Percentiles rank a stretch among this genome's conserved stretches.
phyloP scores from a whole-genome alignment of 23 tunicate genomes.

The Diplosoma virens region DNA sequence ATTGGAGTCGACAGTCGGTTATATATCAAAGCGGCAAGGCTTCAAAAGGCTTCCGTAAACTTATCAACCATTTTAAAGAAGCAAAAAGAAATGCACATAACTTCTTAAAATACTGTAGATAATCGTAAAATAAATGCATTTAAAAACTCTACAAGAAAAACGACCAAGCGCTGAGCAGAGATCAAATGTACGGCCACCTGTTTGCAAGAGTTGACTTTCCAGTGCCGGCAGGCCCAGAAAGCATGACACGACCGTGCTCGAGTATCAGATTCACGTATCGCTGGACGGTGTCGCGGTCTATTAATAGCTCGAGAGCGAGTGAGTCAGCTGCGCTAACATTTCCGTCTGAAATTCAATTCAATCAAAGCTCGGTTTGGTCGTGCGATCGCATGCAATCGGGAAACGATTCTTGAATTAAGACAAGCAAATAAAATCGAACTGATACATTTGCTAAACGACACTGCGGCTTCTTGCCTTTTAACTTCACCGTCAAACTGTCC shows the following conservation, averaged over 20 bases:
- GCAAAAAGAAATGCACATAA: no score
- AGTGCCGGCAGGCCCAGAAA: slow-evolving; percentile 72
- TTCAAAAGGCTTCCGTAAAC: no score
- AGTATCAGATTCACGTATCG: slow-evolving; percentile 47
- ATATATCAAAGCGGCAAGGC: no score
- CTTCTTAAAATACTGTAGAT: no score
- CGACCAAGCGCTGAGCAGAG: background rate
- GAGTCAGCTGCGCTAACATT: background rate
- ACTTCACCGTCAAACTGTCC: slow-evolving; percentile 50
- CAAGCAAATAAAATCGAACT: no score
- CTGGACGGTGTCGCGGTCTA: slow-evolving; percentile 54
- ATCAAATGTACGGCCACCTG: slow-evolving; percentile 19
- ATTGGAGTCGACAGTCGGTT: no score
- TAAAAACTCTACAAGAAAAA: background rate
- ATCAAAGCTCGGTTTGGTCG: no score
- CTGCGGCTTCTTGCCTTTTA: slow-evolving; percentile 35
- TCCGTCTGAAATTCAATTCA: slow-evolving; percentile 26
- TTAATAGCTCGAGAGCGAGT: slow-evolving; percentile 60
- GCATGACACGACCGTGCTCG: slow-evolving; percentile 63
- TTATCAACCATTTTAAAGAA: no score
- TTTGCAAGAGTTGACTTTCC: slow-evolving; percentile 73
- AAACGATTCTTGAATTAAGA: no score
- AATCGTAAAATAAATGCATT: background rate
- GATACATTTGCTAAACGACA: no score
- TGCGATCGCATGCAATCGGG: no score